A percentile compares a stretch with the other conserved stretches of the same genome.
Evolutionary conservation across 2,888 invertebrate genomes (phyloP).

Genomic region (Seladonia tumulorum): DNA sequence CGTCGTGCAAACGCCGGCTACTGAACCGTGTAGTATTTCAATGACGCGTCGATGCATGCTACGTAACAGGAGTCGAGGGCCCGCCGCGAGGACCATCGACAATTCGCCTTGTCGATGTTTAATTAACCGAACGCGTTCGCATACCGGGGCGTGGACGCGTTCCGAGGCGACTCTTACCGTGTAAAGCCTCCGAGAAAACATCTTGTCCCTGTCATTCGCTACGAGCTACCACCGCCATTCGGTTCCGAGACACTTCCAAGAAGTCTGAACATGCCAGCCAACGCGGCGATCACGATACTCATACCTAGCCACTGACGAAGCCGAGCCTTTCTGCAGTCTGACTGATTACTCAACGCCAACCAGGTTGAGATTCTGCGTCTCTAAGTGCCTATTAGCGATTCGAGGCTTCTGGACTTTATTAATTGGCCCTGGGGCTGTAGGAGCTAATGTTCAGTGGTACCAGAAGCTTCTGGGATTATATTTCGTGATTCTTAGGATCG

Average conservation of each 20-base stretch:
- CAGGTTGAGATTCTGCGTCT: not conserved
- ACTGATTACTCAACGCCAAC: not conserved
- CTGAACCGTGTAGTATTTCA: slow-evolving; percentile 59
- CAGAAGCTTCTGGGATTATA: too few species aligned
- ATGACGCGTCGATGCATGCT: slow-evolving; percentile 40
- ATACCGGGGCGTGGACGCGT: slow-evolving; percentile 48
- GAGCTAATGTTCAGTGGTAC: too few species aligned
- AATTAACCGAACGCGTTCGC: slow-evolving; percentile 61
- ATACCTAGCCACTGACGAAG: not conserved
- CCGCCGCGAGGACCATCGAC: slow-evolving; percentile 54
- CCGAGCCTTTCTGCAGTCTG: not conserved
- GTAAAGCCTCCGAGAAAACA: slow-evolving; percentile 10
- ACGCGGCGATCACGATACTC: not conserved
- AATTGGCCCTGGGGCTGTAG: too few species aligned
- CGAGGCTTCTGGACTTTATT: too few species aligned
- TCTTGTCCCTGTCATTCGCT: slow-evolving; percentile 9
- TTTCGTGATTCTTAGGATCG: too few species aligned
- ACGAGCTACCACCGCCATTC: not conserved
- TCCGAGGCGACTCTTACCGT: not conserved
- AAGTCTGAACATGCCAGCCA: not conserved
- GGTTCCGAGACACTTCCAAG: not conserved
- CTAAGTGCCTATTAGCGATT: not conserved
- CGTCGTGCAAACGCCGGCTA: slow-evolving; percentile 44
- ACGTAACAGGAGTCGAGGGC: slow-evolving; percentile 26
- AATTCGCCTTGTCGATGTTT: slow-evolving; percentile 53